Conservation (phyloP, 2,113 vertebrate species). For the Oryzias woworae region DNA sequence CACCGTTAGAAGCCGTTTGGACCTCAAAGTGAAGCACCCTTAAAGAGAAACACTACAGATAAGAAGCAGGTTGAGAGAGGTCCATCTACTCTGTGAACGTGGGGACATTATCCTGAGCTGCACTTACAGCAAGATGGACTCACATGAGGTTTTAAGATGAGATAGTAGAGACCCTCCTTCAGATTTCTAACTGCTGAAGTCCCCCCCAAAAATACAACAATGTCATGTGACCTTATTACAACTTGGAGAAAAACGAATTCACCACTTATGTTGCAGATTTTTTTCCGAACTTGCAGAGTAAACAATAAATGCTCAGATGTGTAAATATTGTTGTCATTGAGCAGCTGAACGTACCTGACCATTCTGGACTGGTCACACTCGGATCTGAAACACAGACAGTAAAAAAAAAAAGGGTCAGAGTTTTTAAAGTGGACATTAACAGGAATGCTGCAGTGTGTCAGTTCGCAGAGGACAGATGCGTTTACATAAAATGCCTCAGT, state of each 20-base stretch:
- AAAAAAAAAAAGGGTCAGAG: constrained; percentile 18
- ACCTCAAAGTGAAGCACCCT: constrained; percentile 24
- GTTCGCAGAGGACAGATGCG: constrained; percentile 17
- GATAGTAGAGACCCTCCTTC: constrained; percentile 10
- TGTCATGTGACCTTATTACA: constrained; percentile 45
- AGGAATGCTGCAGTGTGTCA: constrained; percentile 15
- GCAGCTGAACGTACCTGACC: constrained; percentile 57
- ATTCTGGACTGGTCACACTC: constrained; percentile 56
- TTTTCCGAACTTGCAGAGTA: background rate
- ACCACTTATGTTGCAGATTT: no score
- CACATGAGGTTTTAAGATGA: constrained; percentile 48
- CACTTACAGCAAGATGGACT: constrained; percentile 29
- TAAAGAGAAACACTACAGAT: constrained; percentile 35
- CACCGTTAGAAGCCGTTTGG: constrained; percentile 31
- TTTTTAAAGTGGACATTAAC: constrained; percentile 31
- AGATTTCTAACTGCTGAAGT: constrained; percentile 25
- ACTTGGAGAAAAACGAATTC: constrained; percentile 20
- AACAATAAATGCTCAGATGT: background rate
- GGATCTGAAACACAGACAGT: constrained; percentile 44
- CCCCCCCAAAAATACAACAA: constrained; percentile 19
- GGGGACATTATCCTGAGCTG: constrained; percentile 16
- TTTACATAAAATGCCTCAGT: constrained; percentile 42
- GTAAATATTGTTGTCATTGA: background rate
- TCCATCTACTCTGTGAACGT: constrained; percentile 14
- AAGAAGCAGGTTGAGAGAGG: constrained; percentile 33